These are phyloP conservation scores for Nysson spinosus DNA, from an alignment of 2,888 invertebrate species.

Conservation along the genomic window DNA sequence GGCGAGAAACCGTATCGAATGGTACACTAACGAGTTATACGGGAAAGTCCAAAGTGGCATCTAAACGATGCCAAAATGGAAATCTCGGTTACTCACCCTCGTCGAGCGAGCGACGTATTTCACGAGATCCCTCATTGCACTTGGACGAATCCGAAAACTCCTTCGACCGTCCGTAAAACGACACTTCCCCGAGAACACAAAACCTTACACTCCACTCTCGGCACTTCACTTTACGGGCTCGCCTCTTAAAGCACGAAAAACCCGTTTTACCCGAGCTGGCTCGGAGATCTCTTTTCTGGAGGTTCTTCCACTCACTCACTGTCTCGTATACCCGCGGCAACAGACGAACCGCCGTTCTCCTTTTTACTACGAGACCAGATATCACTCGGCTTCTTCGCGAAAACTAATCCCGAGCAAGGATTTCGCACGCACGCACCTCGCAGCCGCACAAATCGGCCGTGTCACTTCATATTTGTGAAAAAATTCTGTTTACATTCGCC, in stretches of 20 bases:
- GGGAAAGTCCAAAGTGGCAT: slow-evolving; percentile 31
- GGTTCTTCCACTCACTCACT: too few species aligned
- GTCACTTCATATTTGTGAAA: slow-evolving; percentile 66
- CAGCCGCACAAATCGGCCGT: slow-evolving; percentile 58
- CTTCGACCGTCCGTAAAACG: slow-evolving; percentile 26
- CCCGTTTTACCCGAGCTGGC: slow-evolving; percentile 54
- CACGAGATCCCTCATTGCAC: slow-evolving; percentile 55
- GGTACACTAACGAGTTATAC: slow-evolving; percentile 23
- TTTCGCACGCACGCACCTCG: slow-evolving; percentile 42
- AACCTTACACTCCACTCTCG: neutral
- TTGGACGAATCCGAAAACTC: slow-evolving; percentile 51
- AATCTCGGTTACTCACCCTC: slow-evolving; percentile 47
- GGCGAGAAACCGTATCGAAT: slow-evolving; percentile 6
- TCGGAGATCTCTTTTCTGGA: slow-evolving; percentile 44
- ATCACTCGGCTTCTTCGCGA: too few species aligned
- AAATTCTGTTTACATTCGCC: slow-evolving; percentile 71
- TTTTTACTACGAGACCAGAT: too few species aligned
- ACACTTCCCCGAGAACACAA: slow-evolving; percentile 45
- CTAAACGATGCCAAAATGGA: slow-evolving; percentile 3
- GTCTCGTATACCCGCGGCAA: slow-evolving; percentile 4
- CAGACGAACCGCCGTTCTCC: too few species aligned
- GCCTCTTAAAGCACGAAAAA: too few species aligned
- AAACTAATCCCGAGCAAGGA: too few species aligned
- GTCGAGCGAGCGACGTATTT: slow-evolving; percentile 38
- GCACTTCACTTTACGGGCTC: slow-evolving; percentile 34